Conservation (phyloP, 2,888 invertebrate genomes). For the Nebria brevicollis region DNA sequence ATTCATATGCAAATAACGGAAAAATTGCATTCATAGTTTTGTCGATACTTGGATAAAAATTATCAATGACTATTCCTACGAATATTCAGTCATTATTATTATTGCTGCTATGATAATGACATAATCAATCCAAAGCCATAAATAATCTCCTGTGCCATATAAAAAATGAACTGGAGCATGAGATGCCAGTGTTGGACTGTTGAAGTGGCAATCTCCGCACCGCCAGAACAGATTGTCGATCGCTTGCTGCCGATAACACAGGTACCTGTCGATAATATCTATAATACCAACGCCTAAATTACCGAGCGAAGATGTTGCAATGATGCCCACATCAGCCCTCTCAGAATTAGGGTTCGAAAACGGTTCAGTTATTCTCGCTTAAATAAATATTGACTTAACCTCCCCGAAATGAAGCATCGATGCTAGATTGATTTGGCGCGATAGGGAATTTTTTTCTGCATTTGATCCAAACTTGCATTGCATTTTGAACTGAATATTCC, state of each 20-base stretch:
- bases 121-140: neutral
- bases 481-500: no score
- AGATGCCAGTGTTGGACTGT: neutral
- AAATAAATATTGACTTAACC: constrained; percentile 1
- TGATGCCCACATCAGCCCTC: neutral
- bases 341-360: neutral
- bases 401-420: neutral
- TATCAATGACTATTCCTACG: no score
- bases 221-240: neutral
- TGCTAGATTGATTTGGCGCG: neutral
- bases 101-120: neutral
- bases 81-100: no score
- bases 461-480: neutral
- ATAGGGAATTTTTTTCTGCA: neutral
- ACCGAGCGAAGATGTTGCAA: neutral
- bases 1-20: constrained; percentile 1
- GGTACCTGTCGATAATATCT: constrained; percentile 1
- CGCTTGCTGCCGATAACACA: neutral
- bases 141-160: neutral
- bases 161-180: neutral
- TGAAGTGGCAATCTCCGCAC: constrained; percentile 1
- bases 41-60: neutral
- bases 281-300: neutral
- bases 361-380: neutral
- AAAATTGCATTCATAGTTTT: neutral